phyloP scores from a whole-genome alignment of 2,888 invertebrate genomes.

The Pilophorus perplexus region DNA sequence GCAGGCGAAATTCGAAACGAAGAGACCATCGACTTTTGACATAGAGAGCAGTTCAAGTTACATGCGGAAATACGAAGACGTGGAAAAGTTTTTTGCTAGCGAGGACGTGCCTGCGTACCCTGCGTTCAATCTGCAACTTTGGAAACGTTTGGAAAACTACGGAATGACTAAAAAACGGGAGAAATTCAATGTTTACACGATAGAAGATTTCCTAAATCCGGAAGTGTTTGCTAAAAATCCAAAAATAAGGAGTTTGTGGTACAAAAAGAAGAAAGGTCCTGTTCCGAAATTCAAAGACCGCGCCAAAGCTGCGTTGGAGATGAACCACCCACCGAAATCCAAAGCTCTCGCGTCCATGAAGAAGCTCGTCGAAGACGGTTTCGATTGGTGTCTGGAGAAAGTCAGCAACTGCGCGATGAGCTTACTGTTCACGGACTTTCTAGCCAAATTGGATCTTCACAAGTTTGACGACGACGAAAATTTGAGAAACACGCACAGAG shows the following conservation, averaged over 20 bases:
- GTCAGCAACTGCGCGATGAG: slow-evolving; percentile 23
- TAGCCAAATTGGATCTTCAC: slow-evolving; percentile 19
- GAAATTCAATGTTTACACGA: slow-evolving; percentile 13
- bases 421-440: slow-evolving; percentile 16
- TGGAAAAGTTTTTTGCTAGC: slow-evolving; percentile 5
- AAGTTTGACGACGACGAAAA: slow-evolving; percentile 18
- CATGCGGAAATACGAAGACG: slow-evolving; percentile 19
- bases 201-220: slow-evolving; percentile 24
- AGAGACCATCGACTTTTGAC: background rate
- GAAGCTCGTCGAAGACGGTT: slow-evolving; percentile 1
- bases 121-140: slow-evolving; percentile 1
- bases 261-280: slow-evolving; percentile 22
- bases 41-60: slow-evolving; percentile 19
- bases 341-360: background rate
- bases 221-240: slow-evolving; percentile 1
- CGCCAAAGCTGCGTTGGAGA: background rate
- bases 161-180: slow-evolving; percentile 9
- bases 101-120: slow-evolving; percentile 10
- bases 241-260: slow-evolving; percentile 1
- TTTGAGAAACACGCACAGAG: background rate
- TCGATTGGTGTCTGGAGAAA: slow-evolving; percentile 24
- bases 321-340: slow-evolving; percentile 8
- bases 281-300: slow-evolving; percentile 21
- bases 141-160: background rate
- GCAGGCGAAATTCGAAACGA: background rate